Percentiles rank a stretch among this genome's conserved stretches.
These are phyloP conservation scores for Physeter macrocephalus DNA, from an alignment of 2,113 vertebrate species.

Conservation along the genomic window DNA sequence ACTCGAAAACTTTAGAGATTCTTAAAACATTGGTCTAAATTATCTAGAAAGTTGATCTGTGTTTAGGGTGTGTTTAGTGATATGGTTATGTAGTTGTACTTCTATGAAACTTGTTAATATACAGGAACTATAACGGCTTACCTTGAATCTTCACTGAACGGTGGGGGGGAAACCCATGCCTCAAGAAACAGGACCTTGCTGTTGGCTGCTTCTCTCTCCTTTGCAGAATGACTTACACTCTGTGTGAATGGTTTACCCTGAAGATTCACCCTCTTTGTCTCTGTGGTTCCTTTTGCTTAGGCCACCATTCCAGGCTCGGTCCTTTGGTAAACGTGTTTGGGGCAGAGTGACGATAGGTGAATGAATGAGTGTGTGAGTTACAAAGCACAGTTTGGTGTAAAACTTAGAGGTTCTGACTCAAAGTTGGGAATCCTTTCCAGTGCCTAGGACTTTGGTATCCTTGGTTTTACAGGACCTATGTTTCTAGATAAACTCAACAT, in stretches of 20 bases:
- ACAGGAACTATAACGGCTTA: not conserved
- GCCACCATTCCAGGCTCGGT: not conserved
- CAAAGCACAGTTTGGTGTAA: rapidly evolving
- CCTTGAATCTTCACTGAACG: not conserved
- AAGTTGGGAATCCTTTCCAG: not conserved
- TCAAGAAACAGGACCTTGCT: not conserved
- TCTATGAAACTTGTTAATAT: not conserved
- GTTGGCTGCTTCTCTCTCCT: not conserved
- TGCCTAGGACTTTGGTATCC: not conserved
- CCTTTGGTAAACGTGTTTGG: rapidly evolving
- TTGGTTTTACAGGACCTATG: not conserved
- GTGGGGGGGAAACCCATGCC: too few relatives aligned
- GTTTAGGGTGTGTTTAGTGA: not conserved
- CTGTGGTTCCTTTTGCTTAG: not conserved
- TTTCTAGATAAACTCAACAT: not conserved
- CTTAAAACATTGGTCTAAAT: not conserved
- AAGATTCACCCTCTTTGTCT: not conserved
- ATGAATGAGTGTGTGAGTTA: not conserved
- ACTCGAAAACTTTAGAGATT: not conserved
- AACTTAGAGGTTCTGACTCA: not conserved
- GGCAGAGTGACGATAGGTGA: rapidly evolving
- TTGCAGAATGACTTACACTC: not conserved
- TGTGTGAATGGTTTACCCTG: not conserved
- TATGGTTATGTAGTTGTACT: not conserved
- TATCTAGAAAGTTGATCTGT: not conserved